phyloP scores from a whole-genome alignment of 2,113 vertebrate genomes.

The Anseranas semipalmata region DNA sequence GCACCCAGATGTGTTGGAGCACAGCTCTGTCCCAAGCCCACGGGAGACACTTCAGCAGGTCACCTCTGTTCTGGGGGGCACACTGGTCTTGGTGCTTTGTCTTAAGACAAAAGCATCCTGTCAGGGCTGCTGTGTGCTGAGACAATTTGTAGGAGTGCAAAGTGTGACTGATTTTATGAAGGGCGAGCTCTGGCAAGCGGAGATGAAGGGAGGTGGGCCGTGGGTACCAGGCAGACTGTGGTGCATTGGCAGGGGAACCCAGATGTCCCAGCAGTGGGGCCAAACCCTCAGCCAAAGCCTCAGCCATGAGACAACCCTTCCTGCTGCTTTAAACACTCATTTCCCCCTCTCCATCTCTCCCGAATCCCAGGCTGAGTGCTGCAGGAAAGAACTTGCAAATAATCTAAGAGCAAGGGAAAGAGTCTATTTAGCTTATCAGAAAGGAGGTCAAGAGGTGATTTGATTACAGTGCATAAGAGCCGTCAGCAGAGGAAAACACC shows the following conservation, averaged over 20 bases:
- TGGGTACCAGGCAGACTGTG: not conserved
- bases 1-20: not conserved
- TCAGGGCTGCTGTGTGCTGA: rapidly evolving
- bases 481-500: slow-evolving; percentile 42
- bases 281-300: not conserved
- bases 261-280: not conserved
- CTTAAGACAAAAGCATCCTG: not conserved
- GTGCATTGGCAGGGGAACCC: not conserved
- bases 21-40: not conserved
- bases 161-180: not conserved
- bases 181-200: not conserved
- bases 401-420: slow-evolving; percentile 51
- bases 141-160: not conserved
- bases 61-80: not conserved
- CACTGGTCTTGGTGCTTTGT: not conserved
- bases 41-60: not conserved
- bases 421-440: slow-evolving; percentile 61
- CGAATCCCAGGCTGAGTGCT: not conserved
- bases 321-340: not conserved
- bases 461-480: slow-evolving; percentile 61
- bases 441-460: slow-evolving; percentile 66
- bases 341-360: not conserved
- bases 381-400: slow-evolving; percentile 20
- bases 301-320: not conserved
- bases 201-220: not conserved